These are phyloP conservation scores for Glaucomys volans DNA, from an alignment of 2,113 vertebrate species.

Conservation along the genomic window DNA sequence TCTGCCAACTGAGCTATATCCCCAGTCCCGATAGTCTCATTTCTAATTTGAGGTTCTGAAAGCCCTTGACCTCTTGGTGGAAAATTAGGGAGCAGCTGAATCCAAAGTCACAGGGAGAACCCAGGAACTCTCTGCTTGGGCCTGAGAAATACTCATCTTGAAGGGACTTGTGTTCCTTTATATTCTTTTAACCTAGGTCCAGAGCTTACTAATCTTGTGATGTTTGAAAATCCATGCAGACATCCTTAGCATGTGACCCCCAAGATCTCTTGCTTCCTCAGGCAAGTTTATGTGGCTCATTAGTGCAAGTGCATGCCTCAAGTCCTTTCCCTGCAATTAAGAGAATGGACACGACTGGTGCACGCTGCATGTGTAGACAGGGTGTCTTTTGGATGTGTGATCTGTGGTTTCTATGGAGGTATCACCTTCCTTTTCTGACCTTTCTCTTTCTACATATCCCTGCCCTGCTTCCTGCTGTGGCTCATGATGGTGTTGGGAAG, in stretches of 20 bases:
- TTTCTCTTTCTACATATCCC: not conserved
- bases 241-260: not conserved
- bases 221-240: not conserved
- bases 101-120: not conserved
- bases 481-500: not conserved
- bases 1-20: too few species aligned
- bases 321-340: not conserved
- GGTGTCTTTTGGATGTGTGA: not conserved
- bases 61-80: not conserved
- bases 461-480: not conserved
- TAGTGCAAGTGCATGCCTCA: not conserved
- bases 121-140: not conserved
- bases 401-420: not conserved
- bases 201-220: not conserved
- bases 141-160: not conserved
- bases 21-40: too few species aligned
- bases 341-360: not conserved
- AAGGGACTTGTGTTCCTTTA: not conserved
- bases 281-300: rapidly evolving
- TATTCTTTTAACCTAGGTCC: not conserved
- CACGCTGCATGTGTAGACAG: too few species aligned
- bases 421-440: not conserved
- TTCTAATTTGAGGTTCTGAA: conserved; percentile 27
- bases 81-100: not conserved
- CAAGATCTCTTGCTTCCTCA: not conserved